Evolutionary conservation across 92 coral and sea anemone species (phyloP), one percentile per base, ranked within the genome.

Genomic region (Porites rus): DNA sequence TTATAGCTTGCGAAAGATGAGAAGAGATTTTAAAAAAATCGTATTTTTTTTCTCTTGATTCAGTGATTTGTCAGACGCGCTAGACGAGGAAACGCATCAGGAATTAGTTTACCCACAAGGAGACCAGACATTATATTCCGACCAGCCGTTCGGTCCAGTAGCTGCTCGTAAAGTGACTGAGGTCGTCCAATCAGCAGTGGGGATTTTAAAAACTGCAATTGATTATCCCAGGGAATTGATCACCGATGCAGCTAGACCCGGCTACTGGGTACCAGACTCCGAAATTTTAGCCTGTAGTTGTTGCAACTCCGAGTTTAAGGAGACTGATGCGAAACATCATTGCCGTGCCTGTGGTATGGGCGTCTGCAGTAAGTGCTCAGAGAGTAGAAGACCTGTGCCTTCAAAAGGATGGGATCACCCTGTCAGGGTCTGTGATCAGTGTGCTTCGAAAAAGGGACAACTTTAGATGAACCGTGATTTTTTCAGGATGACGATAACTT

Each of bases 301-400:
- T 74, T 95, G 99, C 74, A 83, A 92, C 60, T 72, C 84, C 54
- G 98, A 92, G 80, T 94, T 96, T 84, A 92, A 89, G 75, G 82
- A 28, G 31, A 83, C 67, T 43, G 99, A 97, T 74, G 77, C 86
- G 51, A 97, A 97, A 82, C 99, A 97, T 73, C 98, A 97, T 22
- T 97, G 99, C 74, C 98, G 98, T 43, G 92, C 95, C n/a, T 95
- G 99, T 88, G 99, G 99, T 31, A 93, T 92, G 81, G 99, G 99
- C 43, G 91, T 97, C n/a, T 97, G 98, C 81, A 89, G 92, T 46
- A 87, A 77, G 52, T 97, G 99, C 72, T 93, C 99, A 22, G 83
- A 77, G 68, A 89, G 87, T 53, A 89, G 91, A 84, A 86, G 83
- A 54, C 81, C 97, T 69, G 98, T 97, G 79, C 98, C 99, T 16